These are phyloP conservation scores for Molossus alvarezi DNA, from an alignment of 2,797 vertebrate species.

Conservation along the genomic window DNA sequence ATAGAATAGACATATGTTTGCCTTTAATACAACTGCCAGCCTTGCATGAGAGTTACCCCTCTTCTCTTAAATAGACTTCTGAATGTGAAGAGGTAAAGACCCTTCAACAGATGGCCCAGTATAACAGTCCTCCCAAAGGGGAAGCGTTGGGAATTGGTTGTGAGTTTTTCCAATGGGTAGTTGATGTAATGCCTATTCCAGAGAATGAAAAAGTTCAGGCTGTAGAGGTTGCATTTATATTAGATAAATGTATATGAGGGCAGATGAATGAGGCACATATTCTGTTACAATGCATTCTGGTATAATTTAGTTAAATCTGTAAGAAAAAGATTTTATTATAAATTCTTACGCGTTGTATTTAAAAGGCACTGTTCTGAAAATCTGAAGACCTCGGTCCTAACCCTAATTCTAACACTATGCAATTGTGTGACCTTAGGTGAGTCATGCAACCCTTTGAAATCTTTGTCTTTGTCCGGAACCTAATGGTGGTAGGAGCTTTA, in stretches of 20 bases:
- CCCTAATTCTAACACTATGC: not conserved
- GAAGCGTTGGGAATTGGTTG: not conserved
- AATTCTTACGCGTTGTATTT: not conserved
- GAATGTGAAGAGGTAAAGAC: not conserved
- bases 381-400: not conserved
- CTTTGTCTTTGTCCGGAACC: not conserved
- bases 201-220: not conserved
- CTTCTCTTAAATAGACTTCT: not conserved
- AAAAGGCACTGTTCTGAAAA: not conserved
- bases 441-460: not conserved
- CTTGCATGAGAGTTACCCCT: not conserved
- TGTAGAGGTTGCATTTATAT: not conserved
- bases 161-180: not conserved
- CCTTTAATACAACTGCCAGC: constrained; percentile 3
- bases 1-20: not conserved
- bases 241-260: not conserved
- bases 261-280: not conserved
- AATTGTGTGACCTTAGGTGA: not conserved
- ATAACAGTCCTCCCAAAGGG: not conserved
- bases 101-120: not conserved
- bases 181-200: not conserved
- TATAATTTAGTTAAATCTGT: constrained; percentile 3
- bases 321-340: not conserved
- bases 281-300: constrained; percentile 23
- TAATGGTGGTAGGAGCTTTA: not conserved